These are phyloP conservation scores for Daphoenositta chrysoptera DNA, from an alignment of 2,113 vertebrate genomes.

Conservation along the genomic window DNA sequence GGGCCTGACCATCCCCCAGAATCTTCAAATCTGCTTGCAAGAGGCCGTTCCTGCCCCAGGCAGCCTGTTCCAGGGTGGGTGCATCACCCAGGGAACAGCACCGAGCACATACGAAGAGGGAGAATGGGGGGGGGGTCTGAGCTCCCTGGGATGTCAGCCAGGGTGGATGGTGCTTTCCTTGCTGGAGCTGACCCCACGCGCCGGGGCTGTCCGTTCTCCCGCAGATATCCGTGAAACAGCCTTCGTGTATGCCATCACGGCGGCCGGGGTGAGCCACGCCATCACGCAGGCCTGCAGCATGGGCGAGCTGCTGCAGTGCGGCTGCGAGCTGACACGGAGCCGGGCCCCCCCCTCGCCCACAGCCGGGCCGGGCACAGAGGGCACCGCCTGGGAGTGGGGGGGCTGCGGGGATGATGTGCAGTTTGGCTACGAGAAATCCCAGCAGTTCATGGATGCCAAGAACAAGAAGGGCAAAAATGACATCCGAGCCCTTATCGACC, in stretches of 20 bases:
- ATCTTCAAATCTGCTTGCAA: neutral
- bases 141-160: accelerated
- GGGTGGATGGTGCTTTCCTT: neutral
- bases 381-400: conserved; percentile 94
- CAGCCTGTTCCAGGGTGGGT: neutral
- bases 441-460: conserved; percentile 94
- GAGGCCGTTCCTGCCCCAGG: neutral
- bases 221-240: conserved; percentile 95
- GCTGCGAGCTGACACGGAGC: conserved; percentile 88
- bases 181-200: neutral
- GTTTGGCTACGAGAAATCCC: conserved; percentile 94
- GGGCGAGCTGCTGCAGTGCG: conserved; percentile 94
- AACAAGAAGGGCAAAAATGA: conserved; percentile 91
- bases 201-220: neutral
- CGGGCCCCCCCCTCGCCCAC: conserved; percentile 70
- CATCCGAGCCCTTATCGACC: conserved; percentile 89
- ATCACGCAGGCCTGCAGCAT: conserved; percentile 98
- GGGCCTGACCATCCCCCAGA: neutral
- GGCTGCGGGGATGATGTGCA: conserved; percentile 96
- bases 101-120: accelerated
- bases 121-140: neutral
- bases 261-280: conserved; percentile 89
- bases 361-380: conserved; percentile 56
- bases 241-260: conserved; percentile 93
- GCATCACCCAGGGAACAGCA: neutral